Percentiles rank a stretch among this genome's conserved stretches.
phyloP scores from a whole-genome alignment of 2,888 invertebrate species.

The Acrocera orbiculus region DNA sequence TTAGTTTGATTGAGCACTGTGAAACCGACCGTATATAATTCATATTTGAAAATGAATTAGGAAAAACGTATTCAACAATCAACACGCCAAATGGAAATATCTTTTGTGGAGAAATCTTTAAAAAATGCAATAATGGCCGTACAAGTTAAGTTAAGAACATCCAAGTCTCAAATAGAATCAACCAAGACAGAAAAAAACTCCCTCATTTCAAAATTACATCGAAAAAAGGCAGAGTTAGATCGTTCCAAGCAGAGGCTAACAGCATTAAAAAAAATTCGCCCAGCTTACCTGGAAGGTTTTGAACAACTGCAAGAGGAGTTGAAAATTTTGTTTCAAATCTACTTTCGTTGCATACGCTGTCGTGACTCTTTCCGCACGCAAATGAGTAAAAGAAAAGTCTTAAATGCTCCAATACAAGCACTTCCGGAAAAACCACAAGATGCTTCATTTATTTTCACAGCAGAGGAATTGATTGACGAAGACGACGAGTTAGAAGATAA shows the following conservation, averaged over 20 bases:
- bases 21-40: neutral
- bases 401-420: conserved; percentile 20
- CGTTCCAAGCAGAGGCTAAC: conserved; percentile 84
- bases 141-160: conserved; percentile 51
- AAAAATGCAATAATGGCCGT: conserved; percentile 54
- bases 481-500: too few species aligned
- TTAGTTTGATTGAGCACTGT: too few species aligned
- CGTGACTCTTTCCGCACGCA: conserved; percentile 76
- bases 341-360: conserved; percentile 73
- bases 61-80: conserved; percentile 65
- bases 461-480: conserved; percentile 27
- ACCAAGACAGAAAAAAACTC: conserved; percentile 77
- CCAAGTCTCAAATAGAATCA: conserved; percentile 60
- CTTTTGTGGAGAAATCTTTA: conserved; percentile 63
- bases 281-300: conserved; percentile 93
- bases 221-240: conserved; percentile 74
- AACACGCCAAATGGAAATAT: conserved; percentile 64
- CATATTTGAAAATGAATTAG: conserved; percentile 23
- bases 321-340: conserved; percentile 67
- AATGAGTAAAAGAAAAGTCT: conserved; percentile 35
- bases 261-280: conserved; percentile 87
- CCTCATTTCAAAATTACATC: conserved; percentile 80
- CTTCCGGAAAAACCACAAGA: conserved; percentile 25
- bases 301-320: conserved; percentile 74
- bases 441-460: conserved; percentile 25